Evolutionary conservation across 1,140 invertebrate species (phyloP), one percentile per base, ranked within the genome.

Genomic region (Conus ventricosus): DNA sequence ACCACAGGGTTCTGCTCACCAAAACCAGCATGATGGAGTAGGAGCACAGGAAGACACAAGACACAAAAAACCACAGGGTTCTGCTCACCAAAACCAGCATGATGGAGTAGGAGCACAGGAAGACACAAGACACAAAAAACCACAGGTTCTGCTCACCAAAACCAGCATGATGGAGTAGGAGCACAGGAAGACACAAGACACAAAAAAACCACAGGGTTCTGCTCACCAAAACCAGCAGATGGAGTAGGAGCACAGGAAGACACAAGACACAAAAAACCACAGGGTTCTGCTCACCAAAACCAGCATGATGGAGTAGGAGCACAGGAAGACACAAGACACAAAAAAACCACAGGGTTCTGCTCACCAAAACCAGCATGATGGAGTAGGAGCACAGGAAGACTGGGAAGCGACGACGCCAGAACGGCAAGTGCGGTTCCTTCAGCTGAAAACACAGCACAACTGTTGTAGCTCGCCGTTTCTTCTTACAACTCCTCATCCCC

Each of bases 361-460:
- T 93, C 91, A 95, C 95, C 91, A 95, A 87, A 71, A 95, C 92
- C 20, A 95, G 83, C 92, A 95, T 94, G 55, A 94, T 88, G 27
- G 92, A 91, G 82, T 94, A 93, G 39, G 95, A 94, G 55, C 92
- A 90, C 88, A 94, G 81, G 82, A 93, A 93, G 8, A 93, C 90
- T 7, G 92, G 92, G 71, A 94, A 92, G 86, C 93, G 85, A 78
- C 90, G 90, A 27, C 93, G 91, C 92, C 91, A 94, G 82, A 94
- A 94, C 23, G 95, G 93, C 51, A 95, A 83, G 87, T 95, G 92
- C 4, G 95, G 94, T 90, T 95, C 95, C 63, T 94, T 92, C 81
- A 93, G 85, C 93, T 94, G 90, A 82, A 89, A 84, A 63, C 15
- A 85, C 23, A 85, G 23, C 55, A 85, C 54, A 60, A 11, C 82